Evolutionary conservation across 2,113 vertebrate genomes (phyloP).

Genomic region (Lutjanus erythropterus): DNA sequence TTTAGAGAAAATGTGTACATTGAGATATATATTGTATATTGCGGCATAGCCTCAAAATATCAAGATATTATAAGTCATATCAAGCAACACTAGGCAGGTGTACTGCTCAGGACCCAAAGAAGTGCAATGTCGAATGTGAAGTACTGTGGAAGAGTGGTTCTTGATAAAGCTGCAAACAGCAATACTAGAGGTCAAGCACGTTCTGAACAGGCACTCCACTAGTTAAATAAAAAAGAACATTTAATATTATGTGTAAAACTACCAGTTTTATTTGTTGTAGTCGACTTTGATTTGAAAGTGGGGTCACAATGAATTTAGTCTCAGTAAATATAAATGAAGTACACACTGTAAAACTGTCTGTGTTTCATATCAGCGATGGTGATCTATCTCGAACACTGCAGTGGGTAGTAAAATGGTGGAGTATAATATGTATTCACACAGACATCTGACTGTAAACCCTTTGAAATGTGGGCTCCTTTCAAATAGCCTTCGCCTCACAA

Average conservation of each 20-base stretch:
- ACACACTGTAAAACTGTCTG: not conserved
- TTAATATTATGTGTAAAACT: not conserved
- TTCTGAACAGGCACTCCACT: no score
- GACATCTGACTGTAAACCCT: slow-evolving; percentile 50
- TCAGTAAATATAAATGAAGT: slow-evolving; percentile 14
- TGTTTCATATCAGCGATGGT: not conserved
- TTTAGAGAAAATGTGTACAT: no score
- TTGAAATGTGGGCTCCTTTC: slow-evolving; percentile 53
- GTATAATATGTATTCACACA: slow-evolving; percentile 35
- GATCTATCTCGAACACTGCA: slow-evolving; percentile 4
- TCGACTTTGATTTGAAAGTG: not conserved
- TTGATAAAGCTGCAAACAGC: no score
- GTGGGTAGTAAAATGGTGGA: slow-evolving; percentile 31
- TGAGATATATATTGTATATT: no score
- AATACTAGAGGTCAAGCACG: no score
- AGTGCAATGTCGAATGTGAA: no score
- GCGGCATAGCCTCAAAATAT: no score
- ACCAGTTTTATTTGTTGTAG: not conserved
- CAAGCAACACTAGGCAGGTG: no score
- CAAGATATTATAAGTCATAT: no score
- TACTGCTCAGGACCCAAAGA: no score
- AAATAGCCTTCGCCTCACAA: slow-evolving; percentile 28
- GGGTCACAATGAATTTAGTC: not conserved
- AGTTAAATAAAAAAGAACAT: no score
- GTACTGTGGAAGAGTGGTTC: no score